Conservation (phyloP, 35 echinoderm and acorn worm species). For the Stichopus chloronotus region DNA sequence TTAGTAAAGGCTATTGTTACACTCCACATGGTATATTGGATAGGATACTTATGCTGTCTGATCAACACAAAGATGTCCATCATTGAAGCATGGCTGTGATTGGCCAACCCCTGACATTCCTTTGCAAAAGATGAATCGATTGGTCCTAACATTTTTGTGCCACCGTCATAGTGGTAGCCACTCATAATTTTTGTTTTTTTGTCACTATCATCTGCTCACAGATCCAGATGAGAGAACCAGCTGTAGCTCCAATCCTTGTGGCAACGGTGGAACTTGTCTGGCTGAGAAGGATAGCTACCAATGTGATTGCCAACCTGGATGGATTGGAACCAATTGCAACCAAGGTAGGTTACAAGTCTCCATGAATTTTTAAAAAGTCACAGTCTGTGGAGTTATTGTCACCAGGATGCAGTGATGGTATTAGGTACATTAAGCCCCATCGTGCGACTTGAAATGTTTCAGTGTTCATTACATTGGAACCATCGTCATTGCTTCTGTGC, state of each 20-base stretch:
- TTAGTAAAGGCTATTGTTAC: no score
- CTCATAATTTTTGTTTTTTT: not conserved
- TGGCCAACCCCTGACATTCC: no score
- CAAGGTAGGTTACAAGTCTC: not conserved
- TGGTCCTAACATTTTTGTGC: no score
- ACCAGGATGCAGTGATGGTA: no score
- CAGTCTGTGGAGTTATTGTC: not conserved
- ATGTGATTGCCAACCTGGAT: conserved; percentile 34
- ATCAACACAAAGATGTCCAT: no score
- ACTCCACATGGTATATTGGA: no score
- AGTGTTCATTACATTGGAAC: not conserved
- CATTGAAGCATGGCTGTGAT: no score
- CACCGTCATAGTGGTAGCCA: no score
- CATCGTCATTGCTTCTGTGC: no score
- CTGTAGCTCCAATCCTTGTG: conserved; percentile 44
- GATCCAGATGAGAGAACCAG: conserved; percentile 41
- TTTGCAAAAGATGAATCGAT: no score
- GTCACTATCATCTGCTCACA: not conserved
- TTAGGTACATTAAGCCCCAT: not conserved
- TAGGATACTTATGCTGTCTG: no score
- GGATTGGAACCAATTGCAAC: conserved; percentile 54
- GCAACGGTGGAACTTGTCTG: conserved; percentile 42
- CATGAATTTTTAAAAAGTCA: not conserved
- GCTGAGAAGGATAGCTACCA: conserved; percentile 13
- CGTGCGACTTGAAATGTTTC: not conserved